A percentile compares a stretch with the other conserved stretches of the same genome.
phyloP scores from a whole-genome alignment of 1,140 invertebrate species.

The Geopemphigus sp. region DNA sequence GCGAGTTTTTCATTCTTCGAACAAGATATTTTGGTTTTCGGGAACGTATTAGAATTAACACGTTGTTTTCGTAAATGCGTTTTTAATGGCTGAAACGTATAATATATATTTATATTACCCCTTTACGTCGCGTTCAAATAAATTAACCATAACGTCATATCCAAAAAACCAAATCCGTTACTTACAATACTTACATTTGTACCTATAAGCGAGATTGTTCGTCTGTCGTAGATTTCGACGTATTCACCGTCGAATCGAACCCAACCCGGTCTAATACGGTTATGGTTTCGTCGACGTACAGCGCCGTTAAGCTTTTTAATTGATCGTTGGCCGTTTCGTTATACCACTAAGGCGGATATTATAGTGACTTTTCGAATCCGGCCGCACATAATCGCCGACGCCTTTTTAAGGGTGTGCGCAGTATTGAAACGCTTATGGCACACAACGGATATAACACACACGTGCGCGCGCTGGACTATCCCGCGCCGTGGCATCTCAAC shows the following conservation, averaged over 20 bases:
- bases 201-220: neutral
- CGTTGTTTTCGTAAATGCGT: too few species aligned
- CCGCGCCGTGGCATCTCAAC: neutral
- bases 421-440: conserved; percentile 2
- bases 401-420: conserved; percentile 2
- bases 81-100: too few species aligned
- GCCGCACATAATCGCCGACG: neutral
- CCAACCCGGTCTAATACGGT: neutral
- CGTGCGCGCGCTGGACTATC: neutral
- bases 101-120: too few species aligned
- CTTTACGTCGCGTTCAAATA: too few species aligned
- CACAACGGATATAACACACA: neutral
- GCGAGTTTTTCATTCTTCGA: too few species aligned
- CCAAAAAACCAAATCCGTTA: neutral
- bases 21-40: too few species aligned
- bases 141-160: neutral
- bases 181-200: neutral
- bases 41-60: too few species aligned
- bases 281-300: neutral
- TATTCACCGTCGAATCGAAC: neutral
- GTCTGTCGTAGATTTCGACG: neutral
- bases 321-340: neutral
- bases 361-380: conserved; percentile 25
- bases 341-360: neutral
- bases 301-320: neutral